Evolutionary conservation across 2,797 vertebrate species (phyloP), one percentile per base, ranked within the genome.

Genomic region (Acestrorhynchus altus): DNA sequence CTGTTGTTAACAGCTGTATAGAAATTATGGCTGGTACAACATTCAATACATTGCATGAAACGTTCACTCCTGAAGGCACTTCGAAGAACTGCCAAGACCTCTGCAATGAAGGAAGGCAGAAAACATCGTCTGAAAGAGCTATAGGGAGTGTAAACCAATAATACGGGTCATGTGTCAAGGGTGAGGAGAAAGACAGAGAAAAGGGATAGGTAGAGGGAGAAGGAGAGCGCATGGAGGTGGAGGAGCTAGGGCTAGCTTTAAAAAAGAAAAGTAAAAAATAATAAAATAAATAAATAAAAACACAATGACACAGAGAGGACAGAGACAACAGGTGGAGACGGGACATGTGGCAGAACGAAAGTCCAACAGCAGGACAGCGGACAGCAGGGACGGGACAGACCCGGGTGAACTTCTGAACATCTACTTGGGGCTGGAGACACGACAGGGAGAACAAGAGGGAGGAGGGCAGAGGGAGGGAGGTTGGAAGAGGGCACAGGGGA

Each of bases 361-460:
- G 86, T 88, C 85, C 81, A 88, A 78, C 93, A 92, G 93, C 91
- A 89, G 94, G 85, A 79, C 6, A 92, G 92, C 89, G 88, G 87
- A 88, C 89, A 86, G 87, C 83, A 87, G 89, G 84, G 90, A 93
- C 85, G 86, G 91, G 57, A 94, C 84, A 87, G 87, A 93, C 92
- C 88, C 84, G 90, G 89, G 95, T 94, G 92, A 83, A 88, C 87
- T 93, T 90, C 81, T 87, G 87, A 92, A 92, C 92, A 87, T 91
- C 95, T 93, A 95, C 85, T 93, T 94, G 84, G 88, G 88, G 83
- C 83, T 87, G 83, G 84, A 80, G 81, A 86, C 86, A 77, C 59
- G 64, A 76, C 74, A 52, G 46, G 61, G 54, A 54, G 28, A 26
- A 60, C 57, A 84, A 70, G 26, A 39, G 80, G 87, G 28, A 51